Evolutionary conservation across 1,140 invertebrate species (phyloP).

Genomic region (Apis dorsata): DNA sequence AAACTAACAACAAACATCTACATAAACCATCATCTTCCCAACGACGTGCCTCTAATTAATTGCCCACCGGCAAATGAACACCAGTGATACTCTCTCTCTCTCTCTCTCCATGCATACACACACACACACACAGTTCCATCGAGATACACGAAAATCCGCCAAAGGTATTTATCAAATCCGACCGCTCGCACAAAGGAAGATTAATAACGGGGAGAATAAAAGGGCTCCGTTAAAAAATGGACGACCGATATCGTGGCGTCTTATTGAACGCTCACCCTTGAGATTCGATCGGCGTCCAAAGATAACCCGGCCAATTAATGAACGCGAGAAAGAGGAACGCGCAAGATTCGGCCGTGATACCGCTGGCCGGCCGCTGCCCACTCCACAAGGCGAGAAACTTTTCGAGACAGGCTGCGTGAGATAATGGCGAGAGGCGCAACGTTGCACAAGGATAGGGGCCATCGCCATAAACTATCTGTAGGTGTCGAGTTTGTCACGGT

Average conservation of each 20-base stretch:
- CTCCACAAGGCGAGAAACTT: slow-evolving; percentile 11
- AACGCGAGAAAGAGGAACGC: slow-evolving; percentile 15
- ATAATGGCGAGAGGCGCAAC: slow-evolving; percentile 48
- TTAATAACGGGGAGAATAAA: slow-evolving; percentile 27
- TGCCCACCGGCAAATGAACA: neutral
- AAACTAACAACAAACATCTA: neutral
- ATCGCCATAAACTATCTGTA: slow-evolving; percentile 68
- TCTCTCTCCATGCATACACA: too few species aligned
- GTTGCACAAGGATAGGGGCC: slow-evolving; percentile 27
- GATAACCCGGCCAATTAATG: slow-evolving; percentile 62
- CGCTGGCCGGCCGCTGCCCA: neutral
- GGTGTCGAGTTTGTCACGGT: slow-evolving; percentile 74
- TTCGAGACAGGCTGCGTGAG: slow-evolving; percentile 25
- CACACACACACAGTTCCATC: neutral
- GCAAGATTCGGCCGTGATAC: slow-evolving; percentile 50
- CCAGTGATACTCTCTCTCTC: too few species aligned
- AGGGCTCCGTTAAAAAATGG: slow-evolving; percentile 30
- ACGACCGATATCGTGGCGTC: slow-evolving; percentile 33
- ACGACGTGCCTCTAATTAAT: neutral
- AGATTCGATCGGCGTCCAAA: slow-evolving; percentile 47
- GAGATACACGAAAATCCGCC: slow-evolving; percentile 13
- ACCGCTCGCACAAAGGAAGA: slow-evolving; percentile 23
- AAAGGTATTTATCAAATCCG: slow-evolving; percentile 41
- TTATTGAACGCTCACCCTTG: slow-evolving; percentile 38
- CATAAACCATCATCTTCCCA: neutral